Percentiles rank a stretch among this genome's conserved stretches.
Evolutionary conservation across 2,888 invertebrate species (phyloP).

Genomic region (Sepiola atlantica): DNA sequence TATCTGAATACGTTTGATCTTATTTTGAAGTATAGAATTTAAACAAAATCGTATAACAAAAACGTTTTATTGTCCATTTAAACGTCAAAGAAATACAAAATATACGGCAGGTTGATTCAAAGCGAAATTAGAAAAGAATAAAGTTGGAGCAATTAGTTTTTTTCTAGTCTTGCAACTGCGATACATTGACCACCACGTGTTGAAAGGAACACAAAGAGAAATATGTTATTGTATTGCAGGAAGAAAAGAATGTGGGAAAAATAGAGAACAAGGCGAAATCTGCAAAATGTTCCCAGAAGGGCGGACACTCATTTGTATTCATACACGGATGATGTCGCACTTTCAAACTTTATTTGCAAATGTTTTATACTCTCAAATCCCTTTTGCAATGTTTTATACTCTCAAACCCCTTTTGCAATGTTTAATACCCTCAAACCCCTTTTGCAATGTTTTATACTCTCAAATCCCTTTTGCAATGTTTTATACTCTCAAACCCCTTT

Average conservation of each 20-base stretch:
- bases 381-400: too few relatives aligned
- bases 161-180: neutral
- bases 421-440: too few relatives aligned
- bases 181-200: neutral
- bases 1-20: too few relatives aligned
- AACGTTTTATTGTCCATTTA: neutral
- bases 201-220: neutral
- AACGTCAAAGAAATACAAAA: neutral
- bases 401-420: too few relatives aligned
- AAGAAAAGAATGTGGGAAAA: too few relatives aligned
- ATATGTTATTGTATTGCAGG: neutral
- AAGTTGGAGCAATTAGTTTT: neutral
- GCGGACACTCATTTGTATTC: neutral
- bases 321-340: neutral
- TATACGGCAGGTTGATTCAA: neutral
- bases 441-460: too few relatives aligned
- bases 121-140: neutral
- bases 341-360: neutral
- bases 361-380: too few relatives aligned
- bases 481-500: too few relatives aligned
- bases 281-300: too few relatives aligned
- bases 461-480: too few relatives aligned
- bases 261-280: neutral
- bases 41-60: too few relatives aligned
- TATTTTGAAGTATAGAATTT: too few relatives aligned